phyloP scores from a whole-genome alignment of 2,888 invertebrate genomes.

The Priocnemis perturbator region DNA sequence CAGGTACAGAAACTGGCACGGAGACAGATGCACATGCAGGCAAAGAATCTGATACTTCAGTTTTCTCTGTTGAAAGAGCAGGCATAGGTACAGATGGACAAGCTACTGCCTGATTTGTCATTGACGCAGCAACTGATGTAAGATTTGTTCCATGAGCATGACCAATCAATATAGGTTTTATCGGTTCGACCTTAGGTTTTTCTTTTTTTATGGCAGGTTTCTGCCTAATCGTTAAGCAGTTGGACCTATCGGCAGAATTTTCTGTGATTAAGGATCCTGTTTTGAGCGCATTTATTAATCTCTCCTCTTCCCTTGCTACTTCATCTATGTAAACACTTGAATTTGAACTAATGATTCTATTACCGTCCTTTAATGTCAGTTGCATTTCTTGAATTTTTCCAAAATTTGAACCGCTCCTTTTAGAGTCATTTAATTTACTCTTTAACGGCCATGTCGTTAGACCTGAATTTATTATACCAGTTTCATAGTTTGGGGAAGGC shows the following conservation, averaged over 20 bases:
- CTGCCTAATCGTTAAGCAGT: constrained; percentile 47
- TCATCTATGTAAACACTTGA: constrained; percentile 78
- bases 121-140: constrained; percentile 47
- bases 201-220: constrained; percentile 69
- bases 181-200: constrained; percentile 66
- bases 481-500: constrained; percentile 24
- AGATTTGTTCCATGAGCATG: constrained; percentile 43
- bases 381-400: constrained; percentile 41
- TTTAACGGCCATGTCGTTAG: constrained; percentile 80
- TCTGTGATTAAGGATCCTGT: constrained; percentile 82
- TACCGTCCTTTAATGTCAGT: constrained; percentile 49
- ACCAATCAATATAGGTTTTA: constrained; percentile 64
- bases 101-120: constrained; percentile 49
- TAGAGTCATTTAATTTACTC: constrained; percentile 76
- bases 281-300: constrained; percentile 86
- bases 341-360: constrained; percentile 41
- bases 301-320: constrained; percentile 88
- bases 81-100: not conserved
- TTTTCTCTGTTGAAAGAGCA: not conserved
- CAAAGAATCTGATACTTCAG: no score
- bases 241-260: constrained; percentile 64
- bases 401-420: constrained; percentile 55
- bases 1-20: no score
- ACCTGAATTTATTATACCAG: constrained; percentile 63
- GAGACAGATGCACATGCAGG: no score